A percentile compares a stretch with the other conserved stretches of the same genome.
Evolutionary conservation across 1,140 invertebrate genomes (phyloP).

Genomic region (Chironomus tepperi): DNA sequence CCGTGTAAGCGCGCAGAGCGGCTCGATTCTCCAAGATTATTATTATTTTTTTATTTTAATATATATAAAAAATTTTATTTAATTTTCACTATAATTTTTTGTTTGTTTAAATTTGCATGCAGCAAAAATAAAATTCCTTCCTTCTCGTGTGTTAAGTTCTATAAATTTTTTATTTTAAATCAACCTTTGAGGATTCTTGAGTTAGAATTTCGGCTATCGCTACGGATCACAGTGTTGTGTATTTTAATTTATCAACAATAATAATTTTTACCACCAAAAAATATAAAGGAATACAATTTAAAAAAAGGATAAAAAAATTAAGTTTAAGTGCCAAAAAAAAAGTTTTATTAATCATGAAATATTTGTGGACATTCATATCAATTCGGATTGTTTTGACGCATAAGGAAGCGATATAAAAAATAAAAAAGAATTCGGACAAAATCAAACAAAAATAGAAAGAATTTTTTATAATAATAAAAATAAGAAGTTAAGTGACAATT

Average conservation of each 20-base stretch:
- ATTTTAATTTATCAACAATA: not conserved
- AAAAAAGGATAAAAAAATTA: not conserved
- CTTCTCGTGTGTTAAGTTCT: not conserved
- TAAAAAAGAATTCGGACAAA: not conserved
- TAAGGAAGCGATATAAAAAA: not conserved
- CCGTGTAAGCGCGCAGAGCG: slow-evolving; percentile 18
- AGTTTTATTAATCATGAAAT: too few relatives aligned
- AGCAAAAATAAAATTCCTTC: not conserved
- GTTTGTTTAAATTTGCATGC: not conserved
- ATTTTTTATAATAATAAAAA: not conserved
- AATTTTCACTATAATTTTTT: slow-evolving; percentile 16
- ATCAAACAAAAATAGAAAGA: not conserved
- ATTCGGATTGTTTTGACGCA: not conserved
- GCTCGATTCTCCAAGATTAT: slow-evolving; percentile 16
- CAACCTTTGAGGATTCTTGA: not conserved
- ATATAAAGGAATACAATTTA: not conserved
- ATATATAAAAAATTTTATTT: not conserved
- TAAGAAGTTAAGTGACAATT: slow-evolving; percentile 9
- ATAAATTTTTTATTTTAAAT: not conserved
- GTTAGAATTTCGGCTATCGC: too few relatives aligned
- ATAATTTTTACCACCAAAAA: not conserved
- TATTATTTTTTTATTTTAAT: slow-evolving; percentile 17
- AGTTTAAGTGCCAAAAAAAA: not conserved
- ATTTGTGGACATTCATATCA: too few relatives aligned
- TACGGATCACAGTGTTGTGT: too few relatives aligned